A percentile compares a stretch with the other conserved stretches of the same genome.
These are phyloP conservation scores for Bombyx mori DNA, from an alignment of 1,140 invertebrate species.

Conservation along the genomic window DNA sequence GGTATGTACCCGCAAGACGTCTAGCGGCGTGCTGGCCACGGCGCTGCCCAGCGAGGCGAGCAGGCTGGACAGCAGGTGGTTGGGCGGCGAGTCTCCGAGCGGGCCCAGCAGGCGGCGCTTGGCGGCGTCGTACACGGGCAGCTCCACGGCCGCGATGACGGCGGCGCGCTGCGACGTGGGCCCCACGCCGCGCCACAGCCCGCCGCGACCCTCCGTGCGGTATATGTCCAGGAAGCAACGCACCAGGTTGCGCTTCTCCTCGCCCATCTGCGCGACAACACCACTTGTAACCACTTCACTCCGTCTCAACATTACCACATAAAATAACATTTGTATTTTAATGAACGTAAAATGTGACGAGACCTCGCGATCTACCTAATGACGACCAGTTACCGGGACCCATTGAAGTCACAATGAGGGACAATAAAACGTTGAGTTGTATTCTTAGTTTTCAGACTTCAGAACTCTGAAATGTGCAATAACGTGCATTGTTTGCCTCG, in stretches of 20 bases:
- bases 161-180: constrained; percentile 94
- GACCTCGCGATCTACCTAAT: too few relatives aligned
- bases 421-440: too few relatives aligned
- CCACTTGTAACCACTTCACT: background rate
- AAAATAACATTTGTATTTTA: too few relatives aligned
- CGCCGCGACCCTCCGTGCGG: constrained; percentile 35
- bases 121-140: constrained; percentile 93
- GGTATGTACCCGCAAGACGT: constrained; percentile 90
- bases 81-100: constrained; percentile 84
- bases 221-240: constrained; percentile 42
- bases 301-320: background rate
- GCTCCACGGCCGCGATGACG: constrained; percentile 92
- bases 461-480: too few relatives aligned
- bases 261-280: constrained; percentile 43
- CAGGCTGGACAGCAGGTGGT: constrained; percentile 93
- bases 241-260: constrained; percentile 45
- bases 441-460: too few relatives aligned
- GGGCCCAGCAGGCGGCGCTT: constrained; percentile 83
- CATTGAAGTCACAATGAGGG: too few relatives aligned
- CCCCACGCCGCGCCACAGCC: constrained; percentile 82
- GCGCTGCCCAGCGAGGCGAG: constrained; percentile 94
- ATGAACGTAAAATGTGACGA: too few relatives aligned
- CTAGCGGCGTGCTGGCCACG: constrained; percentile 93
- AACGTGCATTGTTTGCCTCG: too few relatives aligned
- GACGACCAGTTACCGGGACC: too few relatives aligned